Percentiles rank a stretch among this genome's conserved stretches.
Evolutionary conservation across 1,140 invertebrate species (phyloP).

Genomic region (Zaprionus taronus): DNA sequence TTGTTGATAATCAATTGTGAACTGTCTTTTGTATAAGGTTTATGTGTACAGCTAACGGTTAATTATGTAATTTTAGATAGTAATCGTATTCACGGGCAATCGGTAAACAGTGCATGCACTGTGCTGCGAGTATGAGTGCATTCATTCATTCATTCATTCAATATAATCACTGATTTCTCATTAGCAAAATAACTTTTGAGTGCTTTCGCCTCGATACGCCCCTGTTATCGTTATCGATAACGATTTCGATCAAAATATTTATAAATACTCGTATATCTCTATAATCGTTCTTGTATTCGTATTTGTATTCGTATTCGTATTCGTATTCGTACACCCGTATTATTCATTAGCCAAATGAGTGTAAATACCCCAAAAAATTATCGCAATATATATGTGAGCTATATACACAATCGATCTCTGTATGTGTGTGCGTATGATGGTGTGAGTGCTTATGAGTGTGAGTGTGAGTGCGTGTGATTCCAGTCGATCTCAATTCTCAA

Average conservation of each 20-base stretch:
- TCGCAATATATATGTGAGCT: background rate
- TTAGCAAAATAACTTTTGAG: background rate
- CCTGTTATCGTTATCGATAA: constrained; percentile 7
- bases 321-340: constrained; percentile 24
- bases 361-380: constrained; percentile 50
- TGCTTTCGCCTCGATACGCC: constrained; percentile 8
- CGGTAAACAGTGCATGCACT: background rate
- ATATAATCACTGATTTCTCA: background rate
- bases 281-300: constrained; percentile 32
- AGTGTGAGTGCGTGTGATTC: constrained; percentile 9
- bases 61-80: constrained; percentile 29
- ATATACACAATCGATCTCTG: constrained; percentile 5
- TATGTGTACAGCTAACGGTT: constrained; percentile 37
- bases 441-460: background rate
- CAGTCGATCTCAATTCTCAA: constrained; percentile 34
- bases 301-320: constrained; percentile 6
- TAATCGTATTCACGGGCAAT: background rate
- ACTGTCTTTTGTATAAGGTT: constrained; percentile 32
- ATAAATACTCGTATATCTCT: constrained; percentile 28
- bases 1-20: constrained; percentile 44
- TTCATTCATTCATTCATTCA: background rate
- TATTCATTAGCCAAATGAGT: constrained; percentile 44
- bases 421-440: background rate
- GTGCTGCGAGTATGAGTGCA: constrained; percentile 6
- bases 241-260: constrained; percentile 31